Evolutionary conservation across 2,113 vertebrate genomes (phyloP).

Genomic region (Tyto alba): DNA sequence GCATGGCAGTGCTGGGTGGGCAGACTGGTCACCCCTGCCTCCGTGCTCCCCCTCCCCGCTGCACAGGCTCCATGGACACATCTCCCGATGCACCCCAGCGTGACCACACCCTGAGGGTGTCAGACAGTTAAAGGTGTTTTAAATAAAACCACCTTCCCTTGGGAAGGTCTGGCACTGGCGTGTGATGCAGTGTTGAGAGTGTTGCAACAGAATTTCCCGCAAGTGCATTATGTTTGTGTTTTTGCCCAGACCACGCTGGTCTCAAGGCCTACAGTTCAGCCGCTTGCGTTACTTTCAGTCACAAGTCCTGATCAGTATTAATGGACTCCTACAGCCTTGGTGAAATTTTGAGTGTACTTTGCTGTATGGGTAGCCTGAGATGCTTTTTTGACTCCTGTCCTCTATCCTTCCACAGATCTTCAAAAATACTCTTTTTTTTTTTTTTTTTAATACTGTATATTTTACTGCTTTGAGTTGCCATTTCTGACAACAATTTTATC

Average conservation of each 20-base stretch:
- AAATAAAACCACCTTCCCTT: not conserved
- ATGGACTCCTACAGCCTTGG: not conserved
- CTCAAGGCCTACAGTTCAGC: not conserved
- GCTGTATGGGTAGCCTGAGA: not conserved
- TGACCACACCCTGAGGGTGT: rapidly evolving
- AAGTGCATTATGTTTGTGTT: not conserved
- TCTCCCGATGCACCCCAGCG: not conserved
- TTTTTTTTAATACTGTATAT: not conserved
- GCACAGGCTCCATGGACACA: too few species aligned
- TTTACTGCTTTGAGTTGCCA: not conserved
- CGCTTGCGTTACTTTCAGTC: not conserved
- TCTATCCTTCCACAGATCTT: not conserved
- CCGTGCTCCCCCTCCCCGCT: too few species aligned
- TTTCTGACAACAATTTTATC: not conserved
- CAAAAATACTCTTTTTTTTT: too few species aligned
- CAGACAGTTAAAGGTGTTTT: not conserved
- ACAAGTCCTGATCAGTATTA: not conserved
- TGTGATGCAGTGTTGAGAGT: not conserved
- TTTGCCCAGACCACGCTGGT: not conserved
- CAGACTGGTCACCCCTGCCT: not conserved
- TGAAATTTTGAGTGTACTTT: not conserved
- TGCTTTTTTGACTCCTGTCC: not conserved
- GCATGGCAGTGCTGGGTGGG: too few species aligned
- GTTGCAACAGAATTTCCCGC: not conserved
- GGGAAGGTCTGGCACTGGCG: not conserved